Base-by-base conservation (phyloP, 2,797 vertebrate species). In the Phrynocephalus guinanensis region DNA sequence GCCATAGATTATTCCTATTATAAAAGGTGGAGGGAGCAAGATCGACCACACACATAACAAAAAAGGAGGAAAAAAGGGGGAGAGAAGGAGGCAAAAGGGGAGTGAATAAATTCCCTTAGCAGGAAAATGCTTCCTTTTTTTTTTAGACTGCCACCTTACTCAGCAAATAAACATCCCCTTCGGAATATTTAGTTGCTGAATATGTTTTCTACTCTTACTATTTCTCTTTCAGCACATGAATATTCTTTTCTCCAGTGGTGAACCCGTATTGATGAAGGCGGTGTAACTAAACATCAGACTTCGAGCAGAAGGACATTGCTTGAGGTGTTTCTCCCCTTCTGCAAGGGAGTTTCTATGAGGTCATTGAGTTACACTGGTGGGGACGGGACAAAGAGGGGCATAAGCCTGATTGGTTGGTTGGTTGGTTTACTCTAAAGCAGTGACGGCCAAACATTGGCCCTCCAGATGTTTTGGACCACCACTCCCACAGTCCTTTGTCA, bases 171-270 rank as follows among this genome's bases (percentile, higher is more conserved):
- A 56, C 10, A 5, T 86, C 84, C 81, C 15, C 30, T 70, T 38
- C 0, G 33, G 0, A 71, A 8, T 4, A 28, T n/a, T 63, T 28
- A 5, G 44, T 60, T 70, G 22, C 79, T 30, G 72, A 73, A 84
- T 0, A 0, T 0, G 10, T 3, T 3, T 2, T 24, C 38, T 15
- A 66, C 2, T 22, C 7, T 11, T 28, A 22, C 1, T 2, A 1
- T n/a, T 28, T 20, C 6, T 28, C 86, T 60, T 82, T 66, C 68
- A 84, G 63, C 84, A 79, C 8, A 83, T 90, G 91, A 88, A 84
- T 75, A 75, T 44, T 38, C 33, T 33, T 63, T 56, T 11, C 52
- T 13, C 78, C 20, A 26, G 79, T 30, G 15, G 33, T 26, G 1
- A 1, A 28, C 26, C 5, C n/a, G 68, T 28, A 72, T 5, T 15